Evolutionary conservation across 2,888 invertebrate genomes (phyloP).

Genomic region (Aphodius granarius): DNA sequence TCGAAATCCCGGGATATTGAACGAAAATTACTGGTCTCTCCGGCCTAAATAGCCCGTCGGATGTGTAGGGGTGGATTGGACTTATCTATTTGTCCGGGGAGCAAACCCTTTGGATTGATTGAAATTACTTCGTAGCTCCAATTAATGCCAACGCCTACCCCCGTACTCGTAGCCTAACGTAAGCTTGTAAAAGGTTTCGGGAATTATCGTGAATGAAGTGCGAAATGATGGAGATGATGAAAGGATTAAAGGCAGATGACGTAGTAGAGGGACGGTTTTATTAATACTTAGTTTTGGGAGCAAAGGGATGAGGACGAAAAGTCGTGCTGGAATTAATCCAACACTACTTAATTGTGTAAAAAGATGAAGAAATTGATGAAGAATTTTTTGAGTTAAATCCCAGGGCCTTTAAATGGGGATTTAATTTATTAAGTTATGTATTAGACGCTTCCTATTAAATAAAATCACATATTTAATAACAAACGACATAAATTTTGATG

Average conservation of each 20-base stretch:
- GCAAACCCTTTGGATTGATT: not conserved
- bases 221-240: not conserved
- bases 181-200: not conserved
- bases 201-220: not conserved
- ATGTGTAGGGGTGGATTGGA: not conserved
- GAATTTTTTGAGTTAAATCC: too few species aligned
- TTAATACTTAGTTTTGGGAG: too few species aligned
- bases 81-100: not conserved
- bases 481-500: too few species aligned
- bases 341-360: too few species aligned
- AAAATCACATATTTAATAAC: too few species aligned
- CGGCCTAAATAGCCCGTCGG: slow-evolving; percentile 31
- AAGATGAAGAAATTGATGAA: too few species aligned
- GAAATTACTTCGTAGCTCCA: not conserved
- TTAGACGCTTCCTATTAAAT: too few species aligned
- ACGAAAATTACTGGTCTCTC: slow-evolving; percentile 46
- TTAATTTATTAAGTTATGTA: too few species aligned
- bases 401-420: too few species aligned
- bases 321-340: too few species aligned
- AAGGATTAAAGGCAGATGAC: not conserved
- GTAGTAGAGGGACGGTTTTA: too few species aligned
- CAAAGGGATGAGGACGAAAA: too few species aligned
- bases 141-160: not conserved
- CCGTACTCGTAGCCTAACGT: not conserved
- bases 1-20: slow-evolving; percentile 45